Conservation (phyloP, 1,140 invertebrate species). For the Scaptomyza pallida region DNA sequence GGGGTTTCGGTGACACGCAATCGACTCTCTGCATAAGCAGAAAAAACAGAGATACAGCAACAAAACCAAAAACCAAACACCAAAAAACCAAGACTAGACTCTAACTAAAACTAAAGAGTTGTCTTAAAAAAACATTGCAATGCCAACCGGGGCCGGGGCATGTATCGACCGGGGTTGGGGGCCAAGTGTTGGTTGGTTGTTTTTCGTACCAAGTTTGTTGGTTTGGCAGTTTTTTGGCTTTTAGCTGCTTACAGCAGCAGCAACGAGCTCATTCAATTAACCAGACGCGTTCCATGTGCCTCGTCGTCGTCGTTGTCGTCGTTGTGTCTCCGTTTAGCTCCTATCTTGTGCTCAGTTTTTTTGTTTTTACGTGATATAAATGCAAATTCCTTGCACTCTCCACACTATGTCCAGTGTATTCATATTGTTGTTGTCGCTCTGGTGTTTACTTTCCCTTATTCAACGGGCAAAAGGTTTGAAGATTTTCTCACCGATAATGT, state of each 20-base stretch:
- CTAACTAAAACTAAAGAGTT: constrained; percentile 8
- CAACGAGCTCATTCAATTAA: constrained; percentile 58
- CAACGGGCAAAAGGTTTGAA: constrained; percentile 47
- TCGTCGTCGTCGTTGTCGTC: constrained; percentile 10
- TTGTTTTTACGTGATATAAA: constrained; percentile 25
- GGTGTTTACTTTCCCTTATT: constrained; percentile 58
- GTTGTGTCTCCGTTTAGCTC: neutral
- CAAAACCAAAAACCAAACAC: neutral
- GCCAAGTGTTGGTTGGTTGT: neutral
- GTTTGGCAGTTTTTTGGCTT: constrained; percentile 28
- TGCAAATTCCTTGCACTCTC: constrained; percentile 32
- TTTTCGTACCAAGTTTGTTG: neutral
- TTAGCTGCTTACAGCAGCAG: constrained; percentile 37
- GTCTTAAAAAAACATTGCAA: constrained; percentile 50
- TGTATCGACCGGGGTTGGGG: constrained; percentile 13
- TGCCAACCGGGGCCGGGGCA: constrained; percentile 63
- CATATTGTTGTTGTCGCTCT: constrained; percentile 22
- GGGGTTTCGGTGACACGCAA: constrained; percentile 66
- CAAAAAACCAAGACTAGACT: constrained; percentile 9
- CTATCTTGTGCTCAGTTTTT: constrained; percentile 11
- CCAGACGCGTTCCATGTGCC: constrained; percentile 58
- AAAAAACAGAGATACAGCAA: neutral
- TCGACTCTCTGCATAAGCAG: constrained; percentile 20
- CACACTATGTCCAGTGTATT: constrained; percentile 25
- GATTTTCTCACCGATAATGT: constrained; percentile 19